Conservation (phyloP, 2,888 invertebrate genomes). For the Drosophila mercatorum region DNA sequence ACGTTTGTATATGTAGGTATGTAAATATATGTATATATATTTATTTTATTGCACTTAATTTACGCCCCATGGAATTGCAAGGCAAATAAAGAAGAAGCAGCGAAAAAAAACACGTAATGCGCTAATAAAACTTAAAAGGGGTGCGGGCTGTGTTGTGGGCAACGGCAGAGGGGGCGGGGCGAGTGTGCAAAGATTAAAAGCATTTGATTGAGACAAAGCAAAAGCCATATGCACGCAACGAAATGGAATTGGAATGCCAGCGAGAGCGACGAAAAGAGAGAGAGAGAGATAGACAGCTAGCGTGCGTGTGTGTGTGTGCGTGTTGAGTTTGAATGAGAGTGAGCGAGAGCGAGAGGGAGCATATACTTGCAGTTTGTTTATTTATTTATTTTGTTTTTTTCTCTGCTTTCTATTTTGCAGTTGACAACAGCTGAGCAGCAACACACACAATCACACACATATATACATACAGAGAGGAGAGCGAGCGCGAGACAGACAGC, state of each 20-base stretch:
- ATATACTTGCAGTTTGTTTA: conserved; percentile 51
- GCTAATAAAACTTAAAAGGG: conserved; percentile 69
- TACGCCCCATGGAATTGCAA: conserved; percentile 60
- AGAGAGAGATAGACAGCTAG: background rate
- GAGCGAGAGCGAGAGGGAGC: conserved; percentile 1
- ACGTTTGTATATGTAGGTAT: background rate
- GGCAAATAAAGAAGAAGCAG: background rate
- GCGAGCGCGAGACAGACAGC: conserved; percentile 45
- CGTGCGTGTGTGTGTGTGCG: background rate
- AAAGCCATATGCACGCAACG: conserved; percentile 40
- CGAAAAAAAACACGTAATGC: conserved; percentile 56
- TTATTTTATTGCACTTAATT: conserved; percentile 65
- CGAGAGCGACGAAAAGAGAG: conserved; percentile 4
- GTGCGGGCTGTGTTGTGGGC: conserved; percentile 6
- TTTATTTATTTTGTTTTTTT: conserved; percentile 11
- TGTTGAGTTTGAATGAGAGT: background rate
- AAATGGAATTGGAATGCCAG: conserved; percentile 47
- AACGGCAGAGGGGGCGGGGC: conserved; percentile 10
- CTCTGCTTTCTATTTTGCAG: conserved; percentile 61
- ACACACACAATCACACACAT: background rate
- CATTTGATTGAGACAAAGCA: conserved; percentile 74
- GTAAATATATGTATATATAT: background rate
- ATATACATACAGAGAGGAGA: conserved; percentile 5
- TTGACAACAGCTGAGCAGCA: conserved; percentile 64
- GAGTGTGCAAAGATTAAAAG: conserved; percentile 73